Evolutionary conservation across 2,797 vertebrate species (phyloP).

Genomic region (Acanthurus lineatus): DNA sequence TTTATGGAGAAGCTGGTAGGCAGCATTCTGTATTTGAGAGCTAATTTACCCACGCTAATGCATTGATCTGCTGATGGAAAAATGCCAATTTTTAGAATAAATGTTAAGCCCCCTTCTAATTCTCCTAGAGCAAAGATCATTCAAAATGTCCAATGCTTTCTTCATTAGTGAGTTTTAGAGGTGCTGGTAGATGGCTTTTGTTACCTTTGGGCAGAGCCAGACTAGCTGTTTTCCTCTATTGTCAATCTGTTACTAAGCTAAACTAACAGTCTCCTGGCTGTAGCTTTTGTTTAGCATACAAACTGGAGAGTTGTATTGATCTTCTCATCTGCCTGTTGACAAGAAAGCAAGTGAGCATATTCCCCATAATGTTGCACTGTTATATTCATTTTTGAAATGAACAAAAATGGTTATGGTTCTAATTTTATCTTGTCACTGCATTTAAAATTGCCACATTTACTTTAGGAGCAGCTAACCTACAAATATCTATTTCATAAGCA

Average conservation of each 20-base stretch:
- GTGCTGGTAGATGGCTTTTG: background rate
- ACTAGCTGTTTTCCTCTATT: background rate
- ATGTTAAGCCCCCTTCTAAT: too few relatives aligned
- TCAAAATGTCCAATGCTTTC: too few relatives aligned
- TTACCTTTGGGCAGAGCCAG: background rate
- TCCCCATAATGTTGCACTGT: background rate
- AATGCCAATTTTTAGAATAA: too few relatives aligned
- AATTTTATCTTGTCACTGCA: background rate
- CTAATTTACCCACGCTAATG: too few relatives aligned
- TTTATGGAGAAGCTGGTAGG: too few relatives aligned
- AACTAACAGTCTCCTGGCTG: background rate
- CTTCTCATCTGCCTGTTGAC: background rate
- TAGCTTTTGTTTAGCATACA: background rate
- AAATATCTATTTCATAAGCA: background rate
- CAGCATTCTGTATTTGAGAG: too few relatives aligned
- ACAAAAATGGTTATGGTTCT: background rate
- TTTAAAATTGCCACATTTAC: background rate
- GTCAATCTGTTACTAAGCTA: background rate
- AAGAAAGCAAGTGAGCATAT: background rate
- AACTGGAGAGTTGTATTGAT: background rate
- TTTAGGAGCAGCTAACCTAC: background rate
- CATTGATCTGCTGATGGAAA: too few relatives aligned
- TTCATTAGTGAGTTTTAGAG: background rate
- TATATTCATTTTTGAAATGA: conserved; percentile 2
- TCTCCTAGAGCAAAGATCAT: too few relatives aligned